Evolutionary conservation across 2,113 vertebrate species (phyloP), one percentile per base, ranked within the genome.

Genomic region (Stegastes partitus): DNA sequence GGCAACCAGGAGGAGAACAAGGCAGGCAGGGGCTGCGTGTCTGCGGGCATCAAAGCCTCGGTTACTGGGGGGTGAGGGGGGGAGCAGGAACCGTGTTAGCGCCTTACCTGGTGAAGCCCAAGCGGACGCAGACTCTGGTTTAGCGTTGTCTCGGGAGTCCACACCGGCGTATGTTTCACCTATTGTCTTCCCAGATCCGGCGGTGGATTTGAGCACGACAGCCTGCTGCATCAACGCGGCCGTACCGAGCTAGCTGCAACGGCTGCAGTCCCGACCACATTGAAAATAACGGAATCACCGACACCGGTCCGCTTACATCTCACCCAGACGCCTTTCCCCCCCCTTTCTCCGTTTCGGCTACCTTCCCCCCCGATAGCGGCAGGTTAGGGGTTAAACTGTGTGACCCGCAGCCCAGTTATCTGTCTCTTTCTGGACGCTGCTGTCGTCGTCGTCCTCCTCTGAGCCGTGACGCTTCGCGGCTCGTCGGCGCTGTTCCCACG

Each of bases 201-300:
- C 49, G 89, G 56, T 50, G 74, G 76, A 75, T 76, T 72, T 68
- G 64, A 76, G 68, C 61, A 15, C 61, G 72, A 57, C 73, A 57
- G 58, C 68, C 79, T 83, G 90, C 85, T 71, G 87, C 89, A 89
- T 91, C 82, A 87, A 92, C 85, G 82, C 91, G 84, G 87, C 82
- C 61, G 87, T 5, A 70, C 77, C 68, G 74, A 86, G 81, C 79
- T 21, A 61, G 64, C 81, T 66, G 78, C 81, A 11, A 74, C 73
- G 68, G 76, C 79, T 56, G 69, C 42, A 57, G 76, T 31, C 69
- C 42, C 59, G 26, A 68, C 74, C 81, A 31, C 82, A 82, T 77
- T 45, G 74, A 83, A 62, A 49, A 39, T 0, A 54, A 69, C 47
- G 7, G 28, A 59, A 50, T 23, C 75, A 62, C 49, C 11, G 49